These are phyloP conservation scores for Harpagoxenus sublaevis DNA, from an alignment of 2,888 invertebrate genomes.

Conservation along the genomic window DNA sequence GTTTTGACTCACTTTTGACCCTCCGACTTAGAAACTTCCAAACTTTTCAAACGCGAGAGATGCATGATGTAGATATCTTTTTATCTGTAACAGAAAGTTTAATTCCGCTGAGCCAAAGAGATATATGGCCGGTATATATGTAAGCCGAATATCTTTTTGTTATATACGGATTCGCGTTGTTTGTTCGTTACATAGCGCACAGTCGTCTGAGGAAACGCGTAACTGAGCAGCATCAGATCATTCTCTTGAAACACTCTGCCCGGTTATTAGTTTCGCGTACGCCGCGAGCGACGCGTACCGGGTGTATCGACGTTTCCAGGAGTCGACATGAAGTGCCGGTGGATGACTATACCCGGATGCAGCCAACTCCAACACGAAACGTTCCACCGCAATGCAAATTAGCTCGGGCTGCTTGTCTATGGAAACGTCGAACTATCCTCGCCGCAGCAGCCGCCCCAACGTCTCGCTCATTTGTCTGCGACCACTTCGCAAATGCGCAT, in stretches of 20 bases:
- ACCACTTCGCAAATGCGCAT: slow-evolving; percentile 41
- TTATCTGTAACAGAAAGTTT: slow-evolving; percentile 1
- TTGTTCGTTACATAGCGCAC: slow-evolving; percentile 2
- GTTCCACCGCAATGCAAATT: slow-evolving; percentile 79
- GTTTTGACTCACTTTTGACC: not conserved
- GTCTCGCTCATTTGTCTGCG: slow-evolving; percentile 46
- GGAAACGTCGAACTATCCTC: slow-evolving; percentile 65
- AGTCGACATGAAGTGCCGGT: slow-evolving; percentile 63
- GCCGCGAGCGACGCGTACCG: slow-evolving; percentile 42
- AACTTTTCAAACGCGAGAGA: slow-evolving; percentile 4
- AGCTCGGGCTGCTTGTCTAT: slow-evolving; percentile 66
- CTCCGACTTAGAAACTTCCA: not conserved
- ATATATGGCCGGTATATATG: no score
- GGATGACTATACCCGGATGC: slow-evolving; percentile 60
- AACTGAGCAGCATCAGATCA: slow-evolving; percentile 23
- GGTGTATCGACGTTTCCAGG: slow-evolving; percentile 59
- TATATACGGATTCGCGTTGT: not conserved
- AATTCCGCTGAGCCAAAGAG: not conserved
- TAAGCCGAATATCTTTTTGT: not conserved
- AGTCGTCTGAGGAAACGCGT: not conserved
- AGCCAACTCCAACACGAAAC: slow-evolving; percentile 71
- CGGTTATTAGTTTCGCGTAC: slow-evolving; percentile 49
- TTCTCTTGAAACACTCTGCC: slow-evolving; percentile 32
- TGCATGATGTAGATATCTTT: not conserved
- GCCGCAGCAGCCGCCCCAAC: slow-evolving; percentile 23